Evolutionary conservation across 2,888 invertebrate genomes (phyloP).

Genomic region (Acleris literana): DNA sequence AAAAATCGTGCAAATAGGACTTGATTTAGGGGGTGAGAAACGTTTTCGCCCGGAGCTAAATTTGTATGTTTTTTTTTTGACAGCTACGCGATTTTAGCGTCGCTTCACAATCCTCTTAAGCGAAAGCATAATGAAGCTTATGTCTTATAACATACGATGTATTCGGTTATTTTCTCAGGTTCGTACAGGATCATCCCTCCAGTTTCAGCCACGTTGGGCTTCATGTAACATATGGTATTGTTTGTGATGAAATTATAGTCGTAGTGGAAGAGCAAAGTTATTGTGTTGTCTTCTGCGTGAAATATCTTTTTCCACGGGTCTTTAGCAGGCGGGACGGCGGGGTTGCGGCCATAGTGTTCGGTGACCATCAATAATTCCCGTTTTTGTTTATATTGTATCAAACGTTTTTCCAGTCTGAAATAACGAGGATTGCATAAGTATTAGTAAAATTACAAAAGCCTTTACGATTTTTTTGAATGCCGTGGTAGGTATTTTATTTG

Average conservation of each 20-base stretch:
- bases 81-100: too few relatives aligned
- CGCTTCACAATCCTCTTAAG: too few relatives aligned
- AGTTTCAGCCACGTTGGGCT: slow-evolving; percentile 88
- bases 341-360: slow-evolving; percentile 86
- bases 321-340: slow-evolving; percentile 77
- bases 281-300: slow-evolving; percentile 83
- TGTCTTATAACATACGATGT: slow-evolving; percentile 84
- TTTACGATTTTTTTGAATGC: too few relatives aligned
- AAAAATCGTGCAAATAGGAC: too few relatives aligned
- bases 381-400: slow-evolving; percentile 63
- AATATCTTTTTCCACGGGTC: slow-evolving; percentile 88
- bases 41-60: too few relatives aligned
- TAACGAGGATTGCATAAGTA: background rate
- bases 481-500: too few relatives aligned
- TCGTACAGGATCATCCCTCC: slow-evolving; percentile 86
- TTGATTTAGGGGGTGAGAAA: too few relatives aligned
- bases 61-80: too few relatives aligned
- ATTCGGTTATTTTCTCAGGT: slow-evolving; percentile 85
- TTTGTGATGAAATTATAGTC: slow-evolving; percentile 85
- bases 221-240: slow-evolving; percentile 85
- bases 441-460: too few relatives aligned
- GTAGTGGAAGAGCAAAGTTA: slow-evolving; percentile 86
- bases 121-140: background rate
- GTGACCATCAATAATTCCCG: slow-evolving; percentile 72
- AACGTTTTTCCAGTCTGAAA: slow-evolving; percentile 63